Conservation (phyloP, 2,113 vertebrate species). For the Oxygymnocypris stewartii region DNA sequence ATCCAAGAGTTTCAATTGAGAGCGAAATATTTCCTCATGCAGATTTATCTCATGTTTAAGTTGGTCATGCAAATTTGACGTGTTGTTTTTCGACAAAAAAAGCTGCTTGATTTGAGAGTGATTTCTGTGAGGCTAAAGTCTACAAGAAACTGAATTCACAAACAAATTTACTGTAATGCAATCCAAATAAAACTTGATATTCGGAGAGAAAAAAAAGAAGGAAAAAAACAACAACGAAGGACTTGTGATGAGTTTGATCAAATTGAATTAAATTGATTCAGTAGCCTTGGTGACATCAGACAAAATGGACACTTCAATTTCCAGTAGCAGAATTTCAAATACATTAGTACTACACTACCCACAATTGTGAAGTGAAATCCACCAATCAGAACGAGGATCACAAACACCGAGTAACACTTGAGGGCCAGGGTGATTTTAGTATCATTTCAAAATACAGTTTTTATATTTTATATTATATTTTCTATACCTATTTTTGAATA, state of each 20-base stretch:
- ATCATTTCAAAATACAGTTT: neutral
- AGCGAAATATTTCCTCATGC: neutral
- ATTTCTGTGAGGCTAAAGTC: neutral
- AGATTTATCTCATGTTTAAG: neutral
- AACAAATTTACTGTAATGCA: neutral
- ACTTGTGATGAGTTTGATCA: neutral
- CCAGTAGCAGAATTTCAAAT: neutral
- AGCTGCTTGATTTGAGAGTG: neutral
- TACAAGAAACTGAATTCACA: neutral
- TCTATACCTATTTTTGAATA: neutral
- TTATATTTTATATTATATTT: neutral
- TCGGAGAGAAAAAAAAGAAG: too few species aligned
- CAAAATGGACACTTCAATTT: neutral
- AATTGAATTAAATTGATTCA: neutral
- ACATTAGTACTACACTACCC: neutral
- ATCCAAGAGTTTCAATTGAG: neutral
- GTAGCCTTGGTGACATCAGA: neutral
- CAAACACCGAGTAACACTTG: neutral
- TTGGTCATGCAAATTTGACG: neutral
- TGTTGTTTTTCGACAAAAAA: neutral
- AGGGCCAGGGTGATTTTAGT: neutral
- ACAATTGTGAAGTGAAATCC: neutral
- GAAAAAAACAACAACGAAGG: too few species aligned
- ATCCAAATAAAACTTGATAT: neutral
- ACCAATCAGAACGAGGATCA: neutral